Percentiles rank a stretch among this genome's conserved stretches.
phyloP scores from a whole-genome alignment of 2,888 invertebrate species.

The Malthinus seriepunctatus region DNA sequence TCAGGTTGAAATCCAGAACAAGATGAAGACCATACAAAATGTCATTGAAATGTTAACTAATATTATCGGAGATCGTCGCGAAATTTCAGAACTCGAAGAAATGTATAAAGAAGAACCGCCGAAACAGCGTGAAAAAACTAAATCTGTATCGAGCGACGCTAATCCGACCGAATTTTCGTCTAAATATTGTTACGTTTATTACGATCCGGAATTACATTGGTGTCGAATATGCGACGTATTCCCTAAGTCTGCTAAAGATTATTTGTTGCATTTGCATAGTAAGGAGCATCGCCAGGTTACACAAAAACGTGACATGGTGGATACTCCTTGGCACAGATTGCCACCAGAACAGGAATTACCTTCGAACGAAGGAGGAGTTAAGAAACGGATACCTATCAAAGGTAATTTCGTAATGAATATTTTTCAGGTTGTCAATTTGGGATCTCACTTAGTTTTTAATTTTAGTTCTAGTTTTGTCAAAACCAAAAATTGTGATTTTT shows the following conservation, averaged over 20 bases:
- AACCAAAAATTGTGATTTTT: constrained; percentile 20
- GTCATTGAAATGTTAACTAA: constrained; percentile 87
- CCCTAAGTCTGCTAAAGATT: constrained; percentile 84
- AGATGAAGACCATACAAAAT: constrained; percentile 81
- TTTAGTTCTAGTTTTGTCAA: constrained; percentile 5
- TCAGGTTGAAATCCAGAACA: constrained; percentile 77
- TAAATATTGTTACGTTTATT: constrained; percentile 78
- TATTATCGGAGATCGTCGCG: constrained; percentile 75
- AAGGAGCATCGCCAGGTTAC: constrained; percentile 71
- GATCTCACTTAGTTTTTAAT: not conserved
- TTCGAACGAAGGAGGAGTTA: constrained; percentile 69
- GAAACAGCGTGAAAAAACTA: constrained; percentile 22
- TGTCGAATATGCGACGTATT: constrained; percentile 85
- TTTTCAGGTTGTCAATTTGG: constrained; percentile 3
- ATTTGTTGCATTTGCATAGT: constrained; percentile 80
- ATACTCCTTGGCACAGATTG: constrained; percentile 77
- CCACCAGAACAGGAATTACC: constrained; percentile 67
- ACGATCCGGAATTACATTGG: constrained; percentile 91
- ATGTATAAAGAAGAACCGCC: constrained; percentile 37
- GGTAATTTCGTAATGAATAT: constrained; percentile 55
- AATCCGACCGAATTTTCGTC: constrained; percentile 27
- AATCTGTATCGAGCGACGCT: constrained; percentile 12
- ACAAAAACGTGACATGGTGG: constrained; percentile 64
- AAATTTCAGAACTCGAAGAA: constrained; percentile 52
- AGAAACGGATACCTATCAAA: constrained; percentile 81